A percentile compares a stretch with the other conserved stretches of the same genome.
Evolutionary conservation across 2,888 invertebrate genomes (phyloP).

Genomic region (Lydus trimaculatus): DNA sequence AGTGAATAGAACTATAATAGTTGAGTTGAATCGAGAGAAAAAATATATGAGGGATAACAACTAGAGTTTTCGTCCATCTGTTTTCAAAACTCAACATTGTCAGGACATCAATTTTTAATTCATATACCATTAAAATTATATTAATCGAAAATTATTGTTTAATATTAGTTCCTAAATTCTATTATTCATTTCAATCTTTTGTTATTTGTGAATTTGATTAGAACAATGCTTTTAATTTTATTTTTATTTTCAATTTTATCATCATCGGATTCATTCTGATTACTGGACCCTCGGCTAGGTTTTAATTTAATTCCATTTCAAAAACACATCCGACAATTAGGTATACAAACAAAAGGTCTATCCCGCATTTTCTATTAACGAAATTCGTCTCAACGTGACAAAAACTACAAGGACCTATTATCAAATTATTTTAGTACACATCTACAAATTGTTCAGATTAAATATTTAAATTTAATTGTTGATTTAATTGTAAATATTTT

Average conservation of each 20-base stretch:
- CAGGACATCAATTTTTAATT: neutral
- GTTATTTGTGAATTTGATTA: slow-evolving; percentile 29
- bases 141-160: slow-evolving; percentile 33
- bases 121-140: slow-evolving; percentile 24
- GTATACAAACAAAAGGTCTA: slow-evolving; percentile 27
- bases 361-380: neutral
- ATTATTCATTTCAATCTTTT: slow-evolving; percentile 25
- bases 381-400: slow-evolving; percentile 1
- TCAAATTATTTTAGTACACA: neutral
- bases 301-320: slow-evolving; percentile 29
- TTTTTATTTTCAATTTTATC: slow-evolving; percentile 30
- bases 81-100: slow-evolving; percentile 20
- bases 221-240: slow-evolving; percentile 30
- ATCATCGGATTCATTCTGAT: slow-evolving; percentile 22
- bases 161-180: slow-evolving; percentile 20
- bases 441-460: neutral
- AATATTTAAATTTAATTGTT: neutral
- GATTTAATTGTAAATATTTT: neutral
- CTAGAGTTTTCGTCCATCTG: slow-evolving; percentile 18
- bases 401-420: neutral
- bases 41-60: slow-evolving; percentile 9
- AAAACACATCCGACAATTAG: slow-evolving; percentile 30
- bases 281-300: slow-evolving; percentile 22
- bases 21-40: slow-evolving; percentile 21
- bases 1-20: slow-evolving; percentile 30